phyloP scores from a whole-genome alignment of 2,888 invertebrate species.

The Bimastos eiseni region DNA sequence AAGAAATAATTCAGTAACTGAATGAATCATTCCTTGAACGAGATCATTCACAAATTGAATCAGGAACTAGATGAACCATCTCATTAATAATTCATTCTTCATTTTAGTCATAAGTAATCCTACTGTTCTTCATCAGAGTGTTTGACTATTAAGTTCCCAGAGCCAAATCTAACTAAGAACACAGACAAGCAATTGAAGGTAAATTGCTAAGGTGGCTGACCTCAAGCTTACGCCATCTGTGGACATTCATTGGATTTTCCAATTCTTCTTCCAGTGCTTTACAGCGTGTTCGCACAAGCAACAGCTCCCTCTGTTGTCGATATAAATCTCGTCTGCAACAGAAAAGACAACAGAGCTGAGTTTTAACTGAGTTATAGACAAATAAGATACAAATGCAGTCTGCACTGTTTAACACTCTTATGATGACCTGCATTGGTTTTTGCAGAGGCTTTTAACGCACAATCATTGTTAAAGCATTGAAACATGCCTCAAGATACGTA shows the following conservation, averaged over 20 bases:
- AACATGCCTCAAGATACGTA: too few relatives aligned
- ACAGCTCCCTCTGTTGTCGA: slow-evolving; percentile 79
- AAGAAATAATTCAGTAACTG: neutral
- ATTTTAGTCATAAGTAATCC: neutral
- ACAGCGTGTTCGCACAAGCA: slow-evolving; percentile 79
- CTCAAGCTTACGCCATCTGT: slow-evolving; percentile 86
- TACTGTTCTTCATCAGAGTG: neutral
- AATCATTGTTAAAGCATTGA: too few relatives aligned
- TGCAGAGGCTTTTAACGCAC: too few relatives aligned
- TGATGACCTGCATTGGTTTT: too few relatives aligned
- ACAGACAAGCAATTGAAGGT: neutral
- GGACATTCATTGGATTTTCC: slow-evolving; percentile 86
- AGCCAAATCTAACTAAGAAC: neutral
- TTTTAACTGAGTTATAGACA: neutral
- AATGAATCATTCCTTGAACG: neutral
- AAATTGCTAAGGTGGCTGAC: too few relatives aligned
- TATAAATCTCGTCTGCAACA: slow-evolving; percentile 72
- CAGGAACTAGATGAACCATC: neutral
- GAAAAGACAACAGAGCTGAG: neutral
- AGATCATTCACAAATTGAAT: neutral
- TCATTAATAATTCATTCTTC: neutral
- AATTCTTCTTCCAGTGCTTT: slow-evolving; percentile 84
- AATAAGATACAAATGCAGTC: neutral
- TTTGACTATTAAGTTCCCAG: neutral
- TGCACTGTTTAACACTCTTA: too few relatives aligned